Conservation (phyloP, 1,140 invertebrate genomes). For the Drosophila ambigua region DNA sequence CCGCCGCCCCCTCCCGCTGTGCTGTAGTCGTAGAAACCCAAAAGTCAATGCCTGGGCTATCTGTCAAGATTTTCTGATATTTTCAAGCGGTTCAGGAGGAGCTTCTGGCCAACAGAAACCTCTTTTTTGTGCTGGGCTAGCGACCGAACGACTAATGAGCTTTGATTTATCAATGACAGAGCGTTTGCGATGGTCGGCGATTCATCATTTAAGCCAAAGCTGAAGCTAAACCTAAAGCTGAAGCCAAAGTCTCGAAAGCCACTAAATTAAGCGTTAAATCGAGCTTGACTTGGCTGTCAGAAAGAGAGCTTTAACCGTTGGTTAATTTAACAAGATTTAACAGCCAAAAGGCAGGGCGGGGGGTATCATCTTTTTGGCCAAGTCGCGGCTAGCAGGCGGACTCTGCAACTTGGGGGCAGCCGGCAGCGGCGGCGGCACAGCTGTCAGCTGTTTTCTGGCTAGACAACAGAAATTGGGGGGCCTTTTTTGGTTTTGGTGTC, state of each 20-base stretch:
- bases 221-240: slow-evolving; percentile 3
- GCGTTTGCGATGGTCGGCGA: slow-evolving; percentile 44
- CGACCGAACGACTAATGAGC: slow-evolving; percentile 59
- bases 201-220: slow-evolving; percentile 49
- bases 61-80: slow-evolving; percentile 44
- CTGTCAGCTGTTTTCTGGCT: slow-evolving; percentile 68
- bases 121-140: neutral
- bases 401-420: too few species aligned
- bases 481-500: slow-evolving; percentile 53
- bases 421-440: slow-evolving; percentile 37
- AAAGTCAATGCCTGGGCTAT: slow-evolving; percentile 63
- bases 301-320: slow-evolving; percentile 62
- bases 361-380: too few species aligned
- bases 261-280: slow-evolving; percentile 65
- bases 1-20: slow-evolving; percentile 25
- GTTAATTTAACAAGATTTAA: slow-evolving; percentile 75
- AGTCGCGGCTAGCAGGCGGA: neutral
- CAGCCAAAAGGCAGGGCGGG: slow-evolving; percentile 2
- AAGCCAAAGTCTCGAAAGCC: slow-evolving; percentile 45
- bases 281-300: slow-evolving; percentile 62
- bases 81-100: slow-evolving; percentile 10
- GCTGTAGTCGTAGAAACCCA: slow-evolving; percentile 10
- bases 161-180: slow-evolving; percentile 76
- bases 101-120: slow-evolving; percentile 29
- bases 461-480: slow-evolving; percentile 68